A percentile compares a stretch with the other conserved stretches of the same genome.
phyloP scores from a whole-genome alignment of 2,888 invertebrate genomes.

The Callinectes sapidus region DNA sequence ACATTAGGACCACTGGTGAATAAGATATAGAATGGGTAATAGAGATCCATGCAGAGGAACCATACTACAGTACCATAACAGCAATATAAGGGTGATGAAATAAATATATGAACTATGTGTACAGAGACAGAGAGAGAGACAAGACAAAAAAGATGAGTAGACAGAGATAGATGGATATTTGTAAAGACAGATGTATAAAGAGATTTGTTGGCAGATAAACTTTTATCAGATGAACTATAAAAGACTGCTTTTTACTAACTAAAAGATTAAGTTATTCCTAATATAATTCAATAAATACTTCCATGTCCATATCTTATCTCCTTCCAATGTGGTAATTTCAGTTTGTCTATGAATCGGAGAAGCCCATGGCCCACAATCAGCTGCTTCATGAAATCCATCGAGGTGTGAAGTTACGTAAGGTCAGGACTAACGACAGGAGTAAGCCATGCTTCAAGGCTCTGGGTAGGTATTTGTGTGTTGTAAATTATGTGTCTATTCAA shows the following conservation, averaged over 20 bases:
- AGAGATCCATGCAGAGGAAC: no score
- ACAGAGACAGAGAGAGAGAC: no score
- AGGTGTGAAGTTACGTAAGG: conserved; percentile 85
- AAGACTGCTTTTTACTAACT: background rate
- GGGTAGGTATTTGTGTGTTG: conserved; percentile 77
- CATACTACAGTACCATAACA: no score
- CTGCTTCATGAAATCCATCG: conserved; percentile 87
- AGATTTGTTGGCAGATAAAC: background rate
- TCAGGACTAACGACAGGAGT: conserved; percentile 89
- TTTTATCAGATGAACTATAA: background rate
- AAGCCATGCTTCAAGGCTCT: conserved; percentile 83
- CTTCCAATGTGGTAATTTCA: conserved; percentile 76
- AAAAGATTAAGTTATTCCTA: background rate
- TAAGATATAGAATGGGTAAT: no score
- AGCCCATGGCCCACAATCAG: conserved; percentile 82
- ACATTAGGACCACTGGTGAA: background rate
- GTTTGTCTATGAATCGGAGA: conserved; percentile 92
- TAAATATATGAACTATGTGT: no score
- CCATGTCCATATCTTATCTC: background rate
- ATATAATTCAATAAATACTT: background rate
- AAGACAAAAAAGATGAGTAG: background rate
- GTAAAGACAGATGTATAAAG: background rate
- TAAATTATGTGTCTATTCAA: background rate
- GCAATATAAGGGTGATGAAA: no score
- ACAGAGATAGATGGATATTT: background rate